Evolutionary conservation across 1,140 invertebrate species (phyloP), one percentile per base, ranked within the genome.

Genomic region (Drosophila carrolli): DNA sequence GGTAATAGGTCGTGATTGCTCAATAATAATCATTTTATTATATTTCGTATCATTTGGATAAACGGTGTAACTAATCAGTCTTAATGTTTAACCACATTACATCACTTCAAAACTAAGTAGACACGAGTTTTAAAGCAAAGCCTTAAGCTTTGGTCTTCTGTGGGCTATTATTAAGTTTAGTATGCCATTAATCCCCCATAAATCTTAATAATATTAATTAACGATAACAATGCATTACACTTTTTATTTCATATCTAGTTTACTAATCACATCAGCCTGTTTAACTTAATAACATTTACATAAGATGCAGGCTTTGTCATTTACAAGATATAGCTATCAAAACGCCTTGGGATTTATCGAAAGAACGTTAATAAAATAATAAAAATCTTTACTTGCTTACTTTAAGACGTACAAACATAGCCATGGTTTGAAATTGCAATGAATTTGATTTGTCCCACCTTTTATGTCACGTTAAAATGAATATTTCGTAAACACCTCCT

Each of bases 21-120:
- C 23, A 63, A 63, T 63, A 63, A 63, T 63, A 63, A 60, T 60
- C 27, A 60, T 44, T 62, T 62, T 57, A 62, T 62, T 62, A 19
- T 16, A 32, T 40, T 62, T 16, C n/a, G n/a, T 51, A 51, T 51
- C 48, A 51, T 51, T 51, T 53, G 50, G 32, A 19, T 53, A 37
- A 53, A 37, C 2, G 32, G 50, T 11, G 14, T 37, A 53, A 11
- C 50, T 37, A 53, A 53, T 53, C 9, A 13, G 50, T 37, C 35
- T 53, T 11, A 19, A 13, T 2, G 50, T 53, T 13, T 6, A 53
- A 53, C 32, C 16, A 35, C 32, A 35, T 16, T 53, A 6, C 9
- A 16, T 23, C 23, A 23, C 4, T 23, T 4, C 19, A 16, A 48
- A 27, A n/a, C 23, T 48, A n/a, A 4, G 4, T 4, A 3, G 16